Percentiles rank a stretch among this genome's conserved stretches.
These are phyloP conservation scores for Parasteatoda lunata DNA, from an alignment of 2,888 invertebrate species.

Conservation along the genomic window DNA sequence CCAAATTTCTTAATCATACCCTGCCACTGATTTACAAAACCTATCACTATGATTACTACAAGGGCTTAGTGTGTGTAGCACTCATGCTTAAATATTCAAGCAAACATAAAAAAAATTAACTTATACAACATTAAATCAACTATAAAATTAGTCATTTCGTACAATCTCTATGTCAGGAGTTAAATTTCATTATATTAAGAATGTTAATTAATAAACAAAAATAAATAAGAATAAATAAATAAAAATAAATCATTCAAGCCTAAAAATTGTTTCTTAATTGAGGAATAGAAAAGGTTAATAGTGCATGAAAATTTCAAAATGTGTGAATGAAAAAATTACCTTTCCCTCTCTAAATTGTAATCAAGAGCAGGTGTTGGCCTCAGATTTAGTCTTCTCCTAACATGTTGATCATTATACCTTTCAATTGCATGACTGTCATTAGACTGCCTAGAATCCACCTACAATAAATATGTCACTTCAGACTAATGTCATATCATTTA, in stretches of 20 bases:
- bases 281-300: not conserved
- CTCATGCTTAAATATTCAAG: too few species aligned
- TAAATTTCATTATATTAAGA: too few species aligned
- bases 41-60: too few species aligned
- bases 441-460: slow-evolving; percentile 52
- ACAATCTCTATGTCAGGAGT: not conserved
- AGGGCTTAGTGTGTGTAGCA: too few species aligned
- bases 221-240: too few species aligned
- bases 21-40: too few species aligned
- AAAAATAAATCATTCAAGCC: too few species aligned
- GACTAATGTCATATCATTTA: too few species aligned
- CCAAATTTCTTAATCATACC: too few species aligned
- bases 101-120: not conserved
- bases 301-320: not conserved
- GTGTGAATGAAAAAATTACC: slow-evolving; percentile 11
- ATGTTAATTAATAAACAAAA: too few species aligned
- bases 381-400: slow-evolving; percentile 48
- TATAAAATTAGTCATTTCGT: not conserved
- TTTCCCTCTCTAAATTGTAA: slow-evolving; percentile 54
- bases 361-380: slow-evolving; percentile 57
- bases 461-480: not conserved
- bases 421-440: slow-evolving; percentile 50
- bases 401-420: slow-evolving; percentile 62
- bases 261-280: too few species aligned
- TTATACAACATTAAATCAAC: not conserved